phyloP scores from a whole-genome alignment of 2,797 vertebrate genomes.

The Cossypha niveicapilla region DNA sequence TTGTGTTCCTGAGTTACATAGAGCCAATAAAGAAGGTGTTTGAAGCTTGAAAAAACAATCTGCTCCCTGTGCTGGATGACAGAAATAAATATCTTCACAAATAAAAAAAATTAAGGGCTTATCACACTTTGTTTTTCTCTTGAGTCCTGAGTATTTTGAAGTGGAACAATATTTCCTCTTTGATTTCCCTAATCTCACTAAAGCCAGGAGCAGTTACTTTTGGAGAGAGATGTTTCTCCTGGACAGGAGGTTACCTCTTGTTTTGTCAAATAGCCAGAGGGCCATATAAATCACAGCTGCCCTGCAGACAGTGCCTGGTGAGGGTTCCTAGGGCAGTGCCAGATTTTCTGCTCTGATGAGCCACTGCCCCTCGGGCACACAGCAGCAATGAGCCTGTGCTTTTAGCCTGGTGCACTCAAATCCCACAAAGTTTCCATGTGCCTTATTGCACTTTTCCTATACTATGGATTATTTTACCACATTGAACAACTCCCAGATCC shows the following conservation, averaged over 20 bases:
- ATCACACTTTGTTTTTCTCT: background rate
- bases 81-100: background rate
- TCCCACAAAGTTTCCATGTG: too few relatives aligned
- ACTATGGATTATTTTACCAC: background rate
- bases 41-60: conserved; percentile 7
- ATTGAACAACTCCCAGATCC: accelerated
- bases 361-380: background rate
- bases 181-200: background rate
- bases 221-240: background rate
- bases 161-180: background rate
- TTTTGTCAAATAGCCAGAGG: background rate
- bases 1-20: background rate
- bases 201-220: background rate
- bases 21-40: background rate
- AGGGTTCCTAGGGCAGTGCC: background rate
- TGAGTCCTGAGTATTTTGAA: background rate
- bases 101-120: background rate
- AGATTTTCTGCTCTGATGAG: background rate
- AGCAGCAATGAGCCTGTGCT: background rate
- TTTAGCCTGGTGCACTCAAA: background rate
- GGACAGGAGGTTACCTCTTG: background rate
- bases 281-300: background rate
- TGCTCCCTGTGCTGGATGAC: background rate
- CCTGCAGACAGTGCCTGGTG: background rate
- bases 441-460: background rate